These are phyloP conservation scores for Hydrolagus colliei DNA, from an alignment of 2,797 vertebrate genomes.

Conservation along the genomic window DNA sequence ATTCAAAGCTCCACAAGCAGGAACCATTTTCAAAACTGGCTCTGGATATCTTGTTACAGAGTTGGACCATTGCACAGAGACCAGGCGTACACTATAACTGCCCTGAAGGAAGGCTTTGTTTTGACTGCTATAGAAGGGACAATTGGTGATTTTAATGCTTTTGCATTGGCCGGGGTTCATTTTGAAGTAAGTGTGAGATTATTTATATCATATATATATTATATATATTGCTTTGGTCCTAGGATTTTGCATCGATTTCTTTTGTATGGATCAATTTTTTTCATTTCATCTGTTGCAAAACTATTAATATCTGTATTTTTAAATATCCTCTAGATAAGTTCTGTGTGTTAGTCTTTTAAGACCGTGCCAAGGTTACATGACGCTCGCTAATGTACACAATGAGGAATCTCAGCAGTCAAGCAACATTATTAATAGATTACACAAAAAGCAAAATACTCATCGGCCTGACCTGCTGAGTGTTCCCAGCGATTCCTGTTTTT, in stretches of 20 bases:
- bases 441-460: no score
- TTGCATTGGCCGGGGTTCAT: slow-evolving; percentile 87
- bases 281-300: not conserved
- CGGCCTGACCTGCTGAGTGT: no score
- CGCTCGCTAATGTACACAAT: not conserved
- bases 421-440: not conserved
- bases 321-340: not conserved
- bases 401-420: not conserved
- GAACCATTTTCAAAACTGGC: no score
- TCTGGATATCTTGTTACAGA: slow-evolving; percentile 47
- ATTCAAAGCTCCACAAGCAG: no score
- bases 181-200: slow-evolving; percentile 71
- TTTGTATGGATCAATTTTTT: not conserved
- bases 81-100: slow-evolving; percentile 76
- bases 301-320: not conserved
- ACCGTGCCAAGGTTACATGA: no score
- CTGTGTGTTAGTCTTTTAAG: no score
- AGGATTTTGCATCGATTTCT: not conserved
- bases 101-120: slow-evolving; percentile 88
- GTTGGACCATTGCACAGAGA: slow-evolving; percentile 92
- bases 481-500: not conserved
- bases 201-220: no score
- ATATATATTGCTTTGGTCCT: not conserved
- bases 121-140: slow-evolving; percentile 79
- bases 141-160: slow-evolving; percentile 88